Base-by-base conservation (phyloP, 1,140 invertebrate species). In the Trigoniulus corallinus region DNA sequence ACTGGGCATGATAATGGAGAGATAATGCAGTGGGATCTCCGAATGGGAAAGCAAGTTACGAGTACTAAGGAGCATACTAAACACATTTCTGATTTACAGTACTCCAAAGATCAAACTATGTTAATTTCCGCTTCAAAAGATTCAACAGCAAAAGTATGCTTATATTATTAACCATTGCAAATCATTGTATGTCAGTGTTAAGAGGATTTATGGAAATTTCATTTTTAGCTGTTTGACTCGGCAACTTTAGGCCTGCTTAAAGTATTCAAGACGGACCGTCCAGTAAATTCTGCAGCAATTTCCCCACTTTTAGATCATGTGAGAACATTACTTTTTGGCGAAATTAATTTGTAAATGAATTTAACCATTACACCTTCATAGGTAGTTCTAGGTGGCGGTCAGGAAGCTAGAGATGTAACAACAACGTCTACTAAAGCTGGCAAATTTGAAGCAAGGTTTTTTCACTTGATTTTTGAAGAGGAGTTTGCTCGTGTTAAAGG, bases 361-460 rank as follows among this genome's bases (percentile, higher is more conserved):
- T 41, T 12, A 27, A 22, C n/a, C 50, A 4, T 26, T 54, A 44
- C 34, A 26, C 53, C 53, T 59, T 59, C 64, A 3, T 56, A 82
- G 77, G 79, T 96, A 1, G 84, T 93, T 15, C 68, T 97, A 46
- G 93, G 93, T 52, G 93, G 93, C 69, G 94, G 94, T 63, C 93
- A 98, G 72, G 93, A 98, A 70, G 94, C 93, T 52, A 96, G 94
- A 85, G 88, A 95, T 63, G 96, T 99, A 47, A 98, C 96, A 29
- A 97, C 91, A 3, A 98, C 94, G 0, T 93, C 89, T 0, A 81
- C 92, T 0, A 77, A 87, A 58, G 79, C 88, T 51, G 96, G 95
- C 23, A 98, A 98, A 73, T 99, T 98, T 63, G 95, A 98, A 67
- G 91, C 95, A 2, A 75, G 93, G 43, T 95, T 99, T 68, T 99